phyloP scores from a whole-genome alignment of 2,888 invertebrate genomes.

The Nymphalis polychloros region DNA sequence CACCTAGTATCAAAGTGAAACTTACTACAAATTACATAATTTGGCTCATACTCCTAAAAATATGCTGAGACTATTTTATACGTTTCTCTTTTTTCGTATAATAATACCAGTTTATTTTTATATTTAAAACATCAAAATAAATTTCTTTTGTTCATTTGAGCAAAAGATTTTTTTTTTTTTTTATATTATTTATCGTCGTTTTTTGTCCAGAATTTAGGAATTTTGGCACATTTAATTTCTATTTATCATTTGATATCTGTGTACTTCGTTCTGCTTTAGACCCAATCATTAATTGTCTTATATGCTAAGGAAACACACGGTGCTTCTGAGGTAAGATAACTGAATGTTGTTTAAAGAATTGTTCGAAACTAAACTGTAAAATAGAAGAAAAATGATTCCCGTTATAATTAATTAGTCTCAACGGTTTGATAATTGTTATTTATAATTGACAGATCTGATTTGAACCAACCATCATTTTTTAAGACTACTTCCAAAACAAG shows the following conservation, averaged over 20 bases:
- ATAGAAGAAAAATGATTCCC: constrained; percentile 38
- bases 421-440: constrained; percentile 34
- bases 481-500: constrained; percentile 43
- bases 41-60: constrained; percentile 68
- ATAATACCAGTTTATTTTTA: constrained; percentile 36
- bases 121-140: constrained; percentile 35
- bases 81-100: constrained; percentile 38
- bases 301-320: constrained; percentile 67
- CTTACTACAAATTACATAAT: constrained; percentile 59
- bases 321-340: constrained; percentile 74
- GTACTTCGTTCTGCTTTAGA: constrained; percentile 44
- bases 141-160: constrained; percentile 38
- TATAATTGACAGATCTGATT: constrained; percentile 71
- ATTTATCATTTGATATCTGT: constrained; percentile 49
- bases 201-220: constrained; percentile 37
- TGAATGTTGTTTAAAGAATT: constrained; percentile 45
- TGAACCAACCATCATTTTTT: constrained; percentile 43
- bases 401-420: constrained; percentile 32
- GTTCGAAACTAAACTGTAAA: constrained; percentile 43
- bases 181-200: constrained; percentile 16
- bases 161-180: constrained; percentile 40
- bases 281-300: constrained; percentile 56
- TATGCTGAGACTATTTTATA: constrained; percentile 61
- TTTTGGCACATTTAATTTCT: constrained; percentile 70
- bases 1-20: constrained; percentile 46